Evolutionary conservation across 2,797 vertebrate species (phyloP), one percentile per base, ranked within the genome.

Genomic region (Esox lucius): DNA sequence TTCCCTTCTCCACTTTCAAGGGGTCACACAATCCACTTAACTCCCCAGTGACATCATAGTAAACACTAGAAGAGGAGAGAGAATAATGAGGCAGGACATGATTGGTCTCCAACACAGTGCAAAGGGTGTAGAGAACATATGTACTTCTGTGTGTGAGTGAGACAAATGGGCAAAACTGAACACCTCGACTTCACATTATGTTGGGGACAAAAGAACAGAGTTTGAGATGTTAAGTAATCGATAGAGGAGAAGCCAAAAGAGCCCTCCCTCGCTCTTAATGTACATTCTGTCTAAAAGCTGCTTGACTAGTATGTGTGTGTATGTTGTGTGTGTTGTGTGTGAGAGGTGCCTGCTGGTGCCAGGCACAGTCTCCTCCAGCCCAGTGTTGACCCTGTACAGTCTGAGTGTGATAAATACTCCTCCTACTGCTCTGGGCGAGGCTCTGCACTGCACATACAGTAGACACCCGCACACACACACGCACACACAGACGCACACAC

Each of bases 361-460:
- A 96, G 97, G 97, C 95, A 96, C 97, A 77, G 88, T 88, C 93
- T 95, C 94, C 91, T 90, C 91, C 91, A 92, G 92, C 91, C 93
- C 93, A 86, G 78, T 91, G 86, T 93, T 96, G 95, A 96, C 95
- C 95, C 85, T 31, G 87, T 84, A 87, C 75, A 84, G 88, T 88
- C 91, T 87, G 90, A 93, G 91, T 73, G 26, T 53, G 69, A 70
- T 70, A 75, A 19, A 59, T 94, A 94, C 94, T 87, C 92, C 91
- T 91, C 89, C 91, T 92, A 88, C 91, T 86, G 86, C 89, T 88
- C 76, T 90, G 89, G 90, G 89, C 86, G 86, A 84, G 90, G 89
- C 88, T 84, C 88, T 83, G 78, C 62, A 70, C 70, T 24, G 22
- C 33, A 61, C 31, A n/a, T 24, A 16, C 35, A 66, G 28, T 11